A percentile compares a stretch with the other conserved stretches of the same genome.
Evolutionary conservation across 2,888 invertebrate genomes (phyloP).

Genomic region (Drosophila histrio): DNA sequence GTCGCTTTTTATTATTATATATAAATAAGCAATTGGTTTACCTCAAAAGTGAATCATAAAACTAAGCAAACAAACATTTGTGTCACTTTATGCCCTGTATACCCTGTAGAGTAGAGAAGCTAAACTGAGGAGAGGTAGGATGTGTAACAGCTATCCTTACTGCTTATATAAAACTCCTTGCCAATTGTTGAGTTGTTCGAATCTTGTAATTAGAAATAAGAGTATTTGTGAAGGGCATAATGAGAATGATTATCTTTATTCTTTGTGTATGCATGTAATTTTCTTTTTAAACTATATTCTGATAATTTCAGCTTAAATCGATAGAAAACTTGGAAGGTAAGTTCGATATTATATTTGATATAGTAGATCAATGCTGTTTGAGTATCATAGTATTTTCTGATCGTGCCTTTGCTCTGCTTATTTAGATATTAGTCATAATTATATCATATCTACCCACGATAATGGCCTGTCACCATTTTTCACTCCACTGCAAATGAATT

Average conservation of each 20-base stretch:
- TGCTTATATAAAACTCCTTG: neutral
- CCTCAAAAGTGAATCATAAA: slow-evolving; percentile 1
- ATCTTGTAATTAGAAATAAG: neutral
- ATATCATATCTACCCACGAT: too few species aligned
- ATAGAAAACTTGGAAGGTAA: neutral
- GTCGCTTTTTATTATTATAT: neutral
- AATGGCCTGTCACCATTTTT: too few species aligned
- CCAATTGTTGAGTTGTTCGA: neutral
- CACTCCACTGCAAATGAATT: too few species aligned
- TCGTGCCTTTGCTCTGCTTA: too few species aligned
- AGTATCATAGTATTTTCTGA: too few species aligned
- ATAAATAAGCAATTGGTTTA: slow-evolving; percentile 2
- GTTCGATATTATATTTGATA: too few species aligned
- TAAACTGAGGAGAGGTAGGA: too few species aligned
- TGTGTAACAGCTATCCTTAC: too few species aligned
- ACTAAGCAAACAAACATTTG: slow-evolving; percentile 4
- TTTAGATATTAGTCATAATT: too few species aligned
- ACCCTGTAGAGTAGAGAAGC: neutral
- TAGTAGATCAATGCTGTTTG: too few species aligned
- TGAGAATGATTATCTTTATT: neutral
- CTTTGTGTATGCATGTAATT: neutral
- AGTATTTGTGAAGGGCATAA: neutral
- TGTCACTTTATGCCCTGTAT: neutral
- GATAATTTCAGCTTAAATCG: neutral
- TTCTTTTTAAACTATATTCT: neutral